A percentile compares a stretch with the other conserved stretches of the same genome.
Conservation (phyloP, 2,797 vertebrate species). For the Distichodus sexfasciatus region DNA sequence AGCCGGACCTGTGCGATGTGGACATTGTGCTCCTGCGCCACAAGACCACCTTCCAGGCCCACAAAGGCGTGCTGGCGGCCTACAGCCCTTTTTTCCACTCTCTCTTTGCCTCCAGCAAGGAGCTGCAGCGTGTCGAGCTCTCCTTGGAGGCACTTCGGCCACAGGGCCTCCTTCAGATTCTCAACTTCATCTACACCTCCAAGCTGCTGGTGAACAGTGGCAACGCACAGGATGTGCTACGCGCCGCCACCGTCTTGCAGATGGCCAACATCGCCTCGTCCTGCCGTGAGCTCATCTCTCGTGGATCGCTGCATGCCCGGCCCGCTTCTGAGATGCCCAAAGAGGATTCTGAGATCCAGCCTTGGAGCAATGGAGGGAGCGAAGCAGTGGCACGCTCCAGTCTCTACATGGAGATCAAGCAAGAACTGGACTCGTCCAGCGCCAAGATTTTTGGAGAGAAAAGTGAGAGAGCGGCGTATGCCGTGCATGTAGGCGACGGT, state of each 20-base stretch:
- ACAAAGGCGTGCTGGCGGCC: conserved; percentile 95
- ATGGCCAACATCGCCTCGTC: conserved; percentile 93
- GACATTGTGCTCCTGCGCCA: conserved; percentile 95
- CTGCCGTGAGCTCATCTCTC: conserved; percentile 90
- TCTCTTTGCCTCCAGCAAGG: conserved; percentile 95
- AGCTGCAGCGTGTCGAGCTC: conserved; percentile 91
- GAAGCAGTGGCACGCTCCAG: conserved; percentile 61
- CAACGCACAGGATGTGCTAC: conserved; percentile 91
- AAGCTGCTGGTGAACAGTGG: conserved; percentile 90
- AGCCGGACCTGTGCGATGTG: conserved; percentile 96
- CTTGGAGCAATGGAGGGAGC: conserved; percentile 21
- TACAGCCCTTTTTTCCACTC: conserved; percentile 99
- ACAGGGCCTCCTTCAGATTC: conserved; percentile 93
- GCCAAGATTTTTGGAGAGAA: conserved; percentile 86
- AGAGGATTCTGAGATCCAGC: conserved; percentile 8
- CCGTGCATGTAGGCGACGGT: conserved; percentile 83
- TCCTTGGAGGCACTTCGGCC: conserved; percentile 91
- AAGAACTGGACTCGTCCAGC: conserved; percentile 80
- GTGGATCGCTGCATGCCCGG: conserved; percentile 79
- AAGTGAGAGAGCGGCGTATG: conserved; percentile 78
- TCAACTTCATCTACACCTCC: conserved; percentile 98
- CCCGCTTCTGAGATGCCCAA: conserved; percentile 60
- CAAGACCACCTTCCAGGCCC: conserved; percentile 91
- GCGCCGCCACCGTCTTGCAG: conserved; percentile 89
- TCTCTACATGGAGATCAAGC: conserved; percentile 91